Conservation (phyloP, 1,140 invertebrate genomes). For the Drosophila malerkotliana region DNA sequence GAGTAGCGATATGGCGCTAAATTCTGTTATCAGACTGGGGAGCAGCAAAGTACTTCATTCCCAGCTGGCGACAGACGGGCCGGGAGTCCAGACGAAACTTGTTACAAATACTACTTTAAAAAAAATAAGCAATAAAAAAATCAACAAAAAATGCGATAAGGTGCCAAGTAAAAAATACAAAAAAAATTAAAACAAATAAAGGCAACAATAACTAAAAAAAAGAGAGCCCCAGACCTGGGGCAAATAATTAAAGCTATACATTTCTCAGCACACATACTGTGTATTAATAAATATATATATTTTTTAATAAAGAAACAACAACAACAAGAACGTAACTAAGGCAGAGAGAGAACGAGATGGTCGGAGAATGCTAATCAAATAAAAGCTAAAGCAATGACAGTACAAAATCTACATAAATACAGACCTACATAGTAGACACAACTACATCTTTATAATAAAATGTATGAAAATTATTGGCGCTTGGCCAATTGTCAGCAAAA, state of each 20-base stretch:
- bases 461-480: constrained; percentile 76
- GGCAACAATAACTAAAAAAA: constrained; percentile 1
- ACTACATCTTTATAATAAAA: constrained; percentile 40
- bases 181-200: constrained; percentile 23
- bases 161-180: constrained; percentile 8
- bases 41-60: constrained; percentile 39
- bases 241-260: constrained; percentile 37
- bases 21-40: constrained; percentile 48
- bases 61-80: constrained; percentile 24
- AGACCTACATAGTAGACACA: no score
- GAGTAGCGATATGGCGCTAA: constrained; percentile 53
- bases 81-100: constrained; percentile 24
- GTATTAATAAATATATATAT: constrained; percentile 19
- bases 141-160: constrained; percentile 32
- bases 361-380: constrained; percentile 27
- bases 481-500: constrained; percentile 69
- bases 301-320: constrained; percentile 24
- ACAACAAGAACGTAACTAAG: constrained; percentile 25
- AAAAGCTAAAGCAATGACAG: constrained; percentile 61
- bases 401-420: constrained; percentile 51
- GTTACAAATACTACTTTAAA: constrained; percentile 8
- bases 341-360: constrained; percentile 6
- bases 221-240: constrained; percentile 34
- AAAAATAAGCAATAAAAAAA: constrained; percentile 8
- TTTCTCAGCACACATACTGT: neutral